phyloP scores from a whole-genome alignment of 1,140 invertebrate genomes.

The Ylistrum balloti region DNA sequence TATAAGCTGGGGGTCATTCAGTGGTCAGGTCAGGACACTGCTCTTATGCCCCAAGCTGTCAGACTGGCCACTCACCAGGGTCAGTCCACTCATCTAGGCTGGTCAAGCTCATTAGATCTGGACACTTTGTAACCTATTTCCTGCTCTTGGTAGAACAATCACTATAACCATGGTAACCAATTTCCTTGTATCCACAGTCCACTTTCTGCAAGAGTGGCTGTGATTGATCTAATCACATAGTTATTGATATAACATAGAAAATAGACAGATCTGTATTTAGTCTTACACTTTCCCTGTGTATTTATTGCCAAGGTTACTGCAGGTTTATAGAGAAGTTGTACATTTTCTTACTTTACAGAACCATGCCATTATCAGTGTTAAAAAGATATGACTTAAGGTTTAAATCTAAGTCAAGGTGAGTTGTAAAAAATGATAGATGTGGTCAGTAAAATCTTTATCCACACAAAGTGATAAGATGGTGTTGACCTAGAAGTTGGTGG shows the following conservation, averaged over 20 bases:
- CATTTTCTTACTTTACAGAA: no score
- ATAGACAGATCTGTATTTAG: neutral
- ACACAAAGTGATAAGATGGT: neutral
- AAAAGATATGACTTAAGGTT: no score
- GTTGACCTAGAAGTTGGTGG: neutral
- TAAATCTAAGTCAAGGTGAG: no score
- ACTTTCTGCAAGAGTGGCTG: neutral
- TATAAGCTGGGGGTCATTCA: slow-evolving; percentile 6
- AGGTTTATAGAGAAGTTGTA: no score
- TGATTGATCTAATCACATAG: neutral
- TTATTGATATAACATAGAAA: neutral
- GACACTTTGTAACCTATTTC: slow-evolving; percentile 34
- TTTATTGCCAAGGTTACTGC: no score
- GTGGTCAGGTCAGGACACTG: slow-evolving; percentile 4
- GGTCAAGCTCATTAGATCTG: slow-evolving; percentile 37
- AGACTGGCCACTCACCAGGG: neutral
- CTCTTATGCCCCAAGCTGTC: slow-evolving; percentile 36
- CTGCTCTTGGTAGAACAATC: slow-evolving; percentile 10
- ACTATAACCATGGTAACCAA: slow-evolving; percentile 12
- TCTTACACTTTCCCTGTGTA: neutral
- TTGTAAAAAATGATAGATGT: neutral
- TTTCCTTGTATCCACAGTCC: slow-evolving; percentile 5
- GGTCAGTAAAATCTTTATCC: neutral
- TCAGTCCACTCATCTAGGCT: neutral
- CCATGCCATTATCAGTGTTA: no score